Evolutionary conservation across 2,888 invertebrate genomes (phyloP).

Genomic region (Glaucopsyche alexis): DNA sequence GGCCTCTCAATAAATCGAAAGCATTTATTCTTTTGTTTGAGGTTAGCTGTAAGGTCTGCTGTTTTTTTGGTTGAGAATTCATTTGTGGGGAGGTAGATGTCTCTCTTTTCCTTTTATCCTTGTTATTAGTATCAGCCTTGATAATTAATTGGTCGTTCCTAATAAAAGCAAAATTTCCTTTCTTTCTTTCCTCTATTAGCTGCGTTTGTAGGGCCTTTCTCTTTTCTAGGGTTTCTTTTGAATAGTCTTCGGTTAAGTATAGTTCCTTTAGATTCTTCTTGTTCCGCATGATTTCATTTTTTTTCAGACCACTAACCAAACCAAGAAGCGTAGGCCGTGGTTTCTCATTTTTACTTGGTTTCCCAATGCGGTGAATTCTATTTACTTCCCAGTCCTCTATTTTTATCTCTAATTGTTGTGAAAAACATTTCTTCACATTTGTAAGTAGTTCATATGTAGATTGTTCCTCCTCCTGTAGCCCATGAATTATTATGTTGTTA

Average conservation of each 20-base stretch:
- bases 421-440: not conserved
- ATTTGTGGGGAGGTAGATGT: not conserved
- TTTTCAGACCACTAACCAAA: not conserved
- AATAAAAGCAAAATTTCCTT: not conserved
- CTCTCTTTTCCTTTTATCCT: not conserved
- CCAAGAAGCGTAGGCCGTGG: not conserved
- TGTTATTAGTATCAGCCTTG: not conserved
- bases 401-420: not conserved
- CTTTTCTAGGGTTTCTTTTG: not conserved
- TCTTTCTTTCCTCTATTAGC: not conserved
- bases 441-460: not conserved
- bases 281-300: not conserved
- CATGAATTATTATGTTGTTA: not conserved
- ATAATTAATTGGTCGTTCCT: not conserved
- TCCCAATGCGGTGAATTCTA: not conserved
- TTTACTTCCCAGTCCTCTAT: not conserved
- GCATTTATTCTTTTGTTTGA: not conserved
- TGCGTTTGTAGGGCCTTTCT: not conserved
- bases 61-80: not conserved
- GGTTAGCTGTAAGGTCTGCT: not conserved
- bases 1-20: not conserved
- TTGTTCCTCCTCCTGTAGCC: not conserved
- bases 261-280: not conserved
- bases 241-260: not conserved
- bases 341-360: not conserved